Percentiles rank a stretch among this genome's conserved stretches.
phyloP scores from a whole-genome alignment of 2,113 vertebrate genomes.

The Physeter macrocephalus region DNA sequence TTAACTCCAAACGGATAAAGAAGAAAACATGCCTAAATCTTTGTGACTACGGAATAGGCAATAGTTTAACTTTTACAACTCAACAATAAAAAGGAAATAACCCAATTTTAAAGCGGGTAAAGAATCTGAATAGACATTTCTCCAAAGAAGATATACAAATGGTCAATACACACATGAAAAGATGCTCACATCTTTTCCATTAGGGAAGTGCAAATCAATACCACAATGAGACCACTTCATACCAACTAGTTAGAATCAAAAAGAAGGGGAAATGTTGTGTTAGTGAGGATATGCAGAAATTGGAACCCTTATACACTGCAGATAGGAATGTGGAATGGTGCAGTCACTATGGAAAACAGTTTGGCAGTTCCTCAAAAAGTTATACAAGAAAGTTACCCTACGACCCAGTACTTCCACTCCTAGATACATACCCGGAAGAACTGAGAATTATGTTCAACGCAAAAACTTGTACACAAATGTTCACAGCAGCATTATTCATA shows the following conservation, averaged over 20 bases:
- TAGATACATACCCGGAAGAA: background rate
- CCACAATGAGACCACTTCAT: background rate
- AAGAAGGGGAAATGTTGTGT: background rate
- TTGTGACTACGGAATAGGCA: background rate
- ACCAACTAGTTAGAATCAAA: background rate
- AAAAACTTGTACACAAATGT: background rate
- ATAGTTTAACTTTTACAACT: background rate
- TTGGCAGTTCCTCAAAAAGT: background rate
- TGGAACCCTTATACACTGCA: background rate
- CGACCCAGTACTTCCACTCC: background rate
- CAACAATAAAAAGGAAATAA: background rate
- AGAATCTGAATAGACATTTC: background rate
- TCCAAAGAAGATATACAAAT: background rate
- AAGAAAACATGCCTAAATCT: background rate
- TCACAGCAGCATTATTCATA: background rate
- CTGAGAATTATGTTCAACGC: background rate
- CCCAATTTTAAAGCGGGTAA: background rate
- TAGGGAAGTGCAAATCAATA: background rate
- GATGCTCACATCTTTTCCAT: background rate
- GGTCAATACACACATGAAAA: background rate
- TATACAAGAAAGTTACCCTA: background rate
- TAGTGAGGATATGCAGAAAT: background rate
- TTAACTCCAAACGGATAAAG: background rate
- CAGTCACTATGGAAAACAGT: background rate
- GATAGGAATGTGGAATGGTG: background rate